Conservation (phyloP, 2,888 invertebrate genomes). For the Coleophora flavipennella region DNA sequence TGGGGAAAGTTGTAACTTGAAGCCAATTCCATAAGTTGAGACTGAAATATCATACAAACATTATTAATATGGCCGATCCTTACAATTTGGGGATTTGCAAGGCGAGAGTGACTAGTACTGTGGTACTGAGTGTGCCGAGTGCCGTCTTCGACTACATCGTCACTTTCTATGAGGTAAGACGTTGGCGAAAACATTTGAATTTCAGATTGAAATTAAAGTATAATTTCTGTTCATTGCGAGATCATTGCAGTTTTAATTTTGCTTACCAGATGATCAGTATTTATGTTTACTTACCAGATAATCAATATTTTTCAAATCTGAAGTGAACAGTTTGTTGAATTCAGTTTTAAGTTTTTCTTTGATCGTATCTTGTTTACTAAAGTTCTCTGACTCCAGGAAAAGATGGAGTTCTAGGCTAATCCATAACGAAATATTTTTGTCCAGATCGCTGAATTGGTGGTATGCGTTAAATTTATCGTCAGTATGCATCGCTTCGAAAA, state of each 20-base stretch:
- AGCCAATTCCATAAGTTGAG: slow-evolving; percentile 24
- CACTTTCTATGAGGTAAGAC: no score
- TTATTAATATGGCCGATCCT: no score
- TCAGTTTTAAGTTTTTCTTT: slow-evolving; percentile 20
- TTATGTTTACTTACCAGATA: slow-evolving; percentile 21
- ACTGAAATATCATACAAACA: not conserved
- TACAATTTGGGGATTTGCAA: no score
- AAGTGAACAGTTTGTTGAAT: slow-evolving; percentile 11
- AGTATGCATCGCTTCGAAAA: slow-evolving; percentile 32
- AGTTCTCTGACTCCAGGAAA: slow-evolving; percentile 24
- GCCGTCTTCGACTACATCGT: no score
- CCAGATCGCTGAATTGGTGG: slow-evolving; percentile 27
- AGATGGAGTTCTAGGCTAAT: slow-evolving; percentile 30
- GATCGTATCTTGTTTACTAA: no score
- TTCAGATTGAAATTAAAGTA: no score
- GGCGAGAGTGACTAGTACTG: no score
- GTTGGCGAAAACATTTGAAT: no score
- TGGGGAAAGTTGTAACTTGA: slow-evolving; percentile 33
- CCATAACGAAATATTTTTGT: slow-evolving; percentile 35
- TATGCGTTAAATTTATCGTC: slow-evolving; percentile 36
- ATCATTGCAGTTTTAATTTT: no score
- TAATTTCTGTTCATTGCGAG: no score
- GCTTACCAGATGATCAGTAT: not conserved
- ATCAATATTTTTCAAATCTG: slow-evolving; percentile 11
- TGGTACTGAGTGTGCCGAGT: no score